Conservation (phyloP, 2,888 invertebrate species). For the Nymphalis urticae region DNA sequence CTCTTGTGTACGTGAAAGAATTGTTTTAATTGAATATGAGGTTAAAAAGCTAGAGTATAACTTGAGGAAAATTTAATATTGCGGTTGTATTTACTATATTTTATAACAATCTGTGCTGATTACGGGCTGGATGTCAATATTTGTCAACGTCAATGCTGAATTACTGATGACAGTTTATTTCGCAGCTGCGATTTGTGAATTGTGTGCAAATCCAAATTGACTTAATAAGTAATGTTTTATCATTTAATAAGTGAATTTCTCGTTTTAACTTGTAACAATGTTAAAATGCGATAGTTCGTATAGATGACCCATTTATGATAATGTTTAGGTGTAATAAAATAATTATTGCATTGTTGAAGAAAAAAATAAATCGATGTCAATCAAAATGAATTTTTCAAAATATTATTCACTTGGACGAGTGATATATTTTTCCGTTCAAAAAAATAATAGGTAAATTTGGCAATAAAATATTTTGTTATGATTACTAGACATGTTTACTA, state of each 20-base stretch:
- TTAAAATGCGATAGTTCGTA: neutral
- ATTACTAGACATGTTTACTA: neutral
- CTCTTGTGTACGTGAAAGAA: too few species aligned
- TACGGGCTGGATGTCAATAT: too few species aligned
- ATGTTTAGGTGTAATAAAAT: neutral
- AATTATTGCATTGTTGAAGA: neutral
- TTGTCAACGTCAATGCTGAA: too few species aligned
- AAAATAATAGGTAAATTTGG: conserved; percentile 24
- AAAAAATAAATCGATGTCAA: neutral
- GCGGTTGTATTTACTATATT: too few species aligned
- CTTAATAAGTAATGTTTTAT: neutral
- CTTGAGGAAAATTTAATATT: too few species aligned
- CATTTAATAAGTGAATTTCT: neutral
- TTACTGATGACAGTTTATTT: too few species aligned
- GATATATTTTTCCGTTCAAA: conserved; percentile 8
- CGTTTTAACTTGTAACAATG: neutral
- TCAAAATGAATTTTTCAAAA: conserved; percentile 33
- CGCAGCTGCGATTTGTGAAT: neutral
- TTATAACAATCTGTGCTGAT: too few species aligned
- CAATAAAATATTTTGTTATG: neutral
- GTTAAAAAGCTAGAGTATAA: too few species aligned
- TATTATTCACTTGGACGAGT: conserved; percentile 20
- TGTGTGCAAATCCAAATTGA: neutral
- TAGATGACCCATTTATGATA: neutral
- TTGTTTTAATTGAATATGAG: too few species aligned